phyloP scores from a whole-genome alignment of 1,140 invertebrate genomes.

The Magallana angulata region DNA sequence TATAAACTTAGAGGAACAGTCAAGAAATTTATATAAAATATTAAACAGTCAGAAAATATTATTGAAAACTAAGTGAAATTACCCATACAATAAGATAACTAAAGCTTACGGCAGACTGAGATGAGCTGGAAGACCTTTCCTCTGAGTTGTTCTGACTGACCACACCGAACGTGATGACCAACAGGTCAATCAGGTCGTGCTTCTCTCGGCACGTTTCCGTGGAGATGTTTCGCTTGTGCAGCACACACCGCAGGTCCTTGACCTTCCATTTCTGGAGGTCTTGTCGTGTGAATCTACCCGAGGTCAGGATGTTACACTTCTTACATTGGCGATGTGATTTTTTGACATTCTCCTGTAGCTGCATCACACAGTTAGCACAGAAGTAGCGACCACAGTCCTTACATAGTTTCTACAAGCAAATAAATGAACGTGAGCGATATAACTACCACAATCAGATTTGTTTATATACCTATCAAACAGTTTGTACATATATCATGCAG shows the following conservation, averaged over 20 bases:
- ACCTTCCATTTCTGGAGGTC: slow-evolving; percentile 75
- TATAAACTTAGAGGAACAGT: not conserved
- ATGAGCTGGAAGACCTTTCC: slow-evolving; percentile 2
- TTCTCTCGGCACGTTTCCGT: slow-evolving; percentile 76
- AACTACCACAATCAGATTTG: too few relatives aligned
- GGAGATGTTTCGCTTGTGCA: slow-evolving; percentile 72
- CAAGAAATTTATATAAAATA: not conserved
- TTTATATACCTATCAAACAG: too few relatives aligned
- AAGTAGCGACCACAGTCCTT: slow-evolving; percentile 72
- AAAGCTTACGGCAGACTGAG: not conserved
- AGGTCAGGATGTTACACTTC: slow-evolving; percentile 72
- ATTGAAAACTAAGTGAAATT: not conserved
- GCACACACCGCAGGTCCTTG: slow-evolving; percentile 75
- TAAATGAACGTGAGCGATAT: too few relatives aligned
- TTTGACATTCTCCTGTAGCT: slow-evolving; percentile 46
- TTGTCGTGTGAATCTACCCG: slow-evolving; percentile 70
- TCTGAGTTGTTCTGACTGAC: slow-evolving; percentile 43
- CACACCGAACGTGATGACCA: slow-evolving; percentile 70
- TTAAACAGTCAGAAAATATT: not conserved
- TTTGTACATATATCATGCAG: too few relatives aligned
- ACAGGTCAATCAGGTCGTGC: slow-evolving; percentile 76
- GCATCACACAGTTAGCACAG: slow-evolving; percentile 73
- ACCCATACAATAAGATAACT: not conserved
- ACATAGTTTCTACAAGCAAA: slow-evolving; percentile 74
- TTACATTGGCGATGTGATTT: slow-evolving; percentile 68